These are phyloP conservation scores for Plebejus argus DNA, from an alignment of 2,888 invertebrate species.

Conservation along the genomic window DNA sequence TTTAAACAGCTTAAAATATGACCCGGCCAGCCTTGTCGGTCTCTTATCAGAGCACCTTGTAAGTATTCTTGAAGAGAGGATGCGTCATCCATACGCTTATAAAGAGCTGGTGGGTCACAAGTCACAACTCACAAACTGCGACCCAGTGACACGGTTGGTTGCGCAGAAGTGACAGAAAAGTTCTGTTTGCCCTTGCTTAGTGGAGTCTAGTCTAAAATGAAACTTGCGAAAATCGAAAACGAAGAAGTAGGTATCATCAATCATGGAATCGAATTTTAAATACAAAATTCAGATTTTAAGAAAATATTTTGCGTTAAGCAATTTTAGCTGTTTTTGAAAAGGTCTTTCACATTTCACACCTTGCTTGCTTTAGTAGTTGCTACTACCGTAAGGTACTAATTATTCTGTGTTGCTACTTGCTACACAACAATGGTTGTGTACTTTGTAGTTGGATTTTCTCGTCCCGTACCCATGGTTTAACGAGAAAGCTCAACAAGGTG, in stretches of 20 bases:
- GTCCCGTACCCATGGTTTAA: background rate
- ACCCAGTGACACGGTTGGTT: slow-evolving; percentile 11
- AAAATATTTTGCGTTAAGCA: background rate
- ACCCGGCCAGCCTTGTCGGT: background rate
- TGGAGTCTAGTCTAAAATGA: background rate
- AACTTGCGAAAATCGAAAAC: background rate
- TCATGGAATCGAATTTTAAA: background rate
- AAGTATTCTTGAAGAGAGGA: slow-evolving; percentile 13
- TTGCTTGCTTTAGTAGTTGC: background rate
- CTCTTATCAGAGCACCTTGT: background rate
- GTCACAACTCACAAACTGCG: background rate
- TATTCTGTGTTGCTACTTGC: too few species aligned
- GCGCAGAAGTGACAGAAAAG: background rate
- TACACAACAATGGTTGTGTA: background rate
- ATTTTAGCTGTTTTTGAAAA: background rate
- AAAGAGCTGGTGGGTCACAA: slow-evolving; percentile 7
- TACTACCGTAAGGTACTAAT: too few species aligned
- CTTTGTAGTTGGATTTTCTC: background rate
- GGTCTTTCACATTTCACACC: background rate
- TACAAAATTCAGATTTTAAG: background rate
- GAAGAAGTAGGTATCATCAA: too few species aligned
- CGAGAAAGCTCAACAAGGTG: background rate
- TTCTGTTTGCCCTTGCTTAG: background rate
- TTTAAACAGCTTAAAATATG: background rate
- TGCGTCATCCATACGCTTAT: background rate